Evolutionary conservation across 35 echinoderm and acorn worm genomes (phyloP).

Genomic region (Lytechinus pictus): DNA sequence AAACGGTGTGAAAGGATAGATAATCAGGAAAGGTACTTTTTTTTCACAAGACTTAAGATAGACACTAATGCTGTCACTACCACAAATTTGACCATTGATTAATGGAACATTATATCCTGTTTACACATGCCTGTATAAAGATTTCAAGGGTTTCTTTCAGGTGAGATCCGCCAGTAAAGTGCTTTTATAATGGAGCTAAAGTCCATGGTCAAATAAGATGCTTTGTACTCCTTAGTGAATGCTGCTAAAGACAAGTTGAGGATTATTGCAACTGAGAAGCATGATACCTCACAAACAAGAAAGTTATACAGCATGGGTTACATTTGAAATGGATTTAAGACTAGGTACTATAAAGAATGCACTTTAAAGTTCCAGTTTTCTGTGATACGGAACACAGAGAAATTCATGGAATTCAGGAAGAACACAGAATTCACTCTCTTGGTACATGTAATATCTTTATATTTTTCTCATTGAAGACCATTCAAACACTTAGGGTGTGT

Average conservation of each 20-base stretch:
- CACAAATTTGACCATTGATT: neutral
- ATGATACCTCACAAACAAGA: neutral
- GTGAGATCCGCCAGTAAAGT: neutral
- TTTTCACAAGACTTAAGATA: neutral
- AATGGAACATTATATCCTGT: neutral
- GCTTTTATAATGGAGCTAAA: constrained; percentile 3
- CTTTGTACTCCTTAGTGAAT: neutral
- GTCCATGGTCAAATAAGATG: constrained; percentile 3
- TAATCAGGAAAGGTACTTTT: too few species aligned
- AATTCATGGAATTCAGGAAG: too few species aligned
- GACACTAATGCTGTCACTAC: neutral
- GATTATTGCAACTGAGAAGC: neutral
- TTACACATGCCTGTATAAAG: neutral
- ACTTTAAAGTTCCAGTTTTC: too few species aligned
- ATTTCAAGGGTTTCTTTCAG: neutral
- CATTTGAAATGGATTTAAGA: neutral
- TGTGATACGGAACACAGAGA: too few species aligned
- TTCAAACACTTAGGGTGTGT: too few species aligned
- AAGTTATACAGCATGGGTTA: neutral
- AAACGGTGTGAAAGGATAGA: too few species aligned
- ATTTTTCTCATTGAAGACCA: too few species aligned
- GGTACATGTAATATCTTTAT: too few species aligned
- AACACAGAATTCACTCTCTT: too few species aligned
- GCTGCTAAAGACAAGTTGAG: neutral
- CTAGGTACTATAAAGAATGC: too few species aligned